A percentile compares a stretch with the other conserved stretches of the same genome.
phyloP scores from a whole-genome alignment of 2,113 vertebrate genomes.

The Colius striatus region DNA sequence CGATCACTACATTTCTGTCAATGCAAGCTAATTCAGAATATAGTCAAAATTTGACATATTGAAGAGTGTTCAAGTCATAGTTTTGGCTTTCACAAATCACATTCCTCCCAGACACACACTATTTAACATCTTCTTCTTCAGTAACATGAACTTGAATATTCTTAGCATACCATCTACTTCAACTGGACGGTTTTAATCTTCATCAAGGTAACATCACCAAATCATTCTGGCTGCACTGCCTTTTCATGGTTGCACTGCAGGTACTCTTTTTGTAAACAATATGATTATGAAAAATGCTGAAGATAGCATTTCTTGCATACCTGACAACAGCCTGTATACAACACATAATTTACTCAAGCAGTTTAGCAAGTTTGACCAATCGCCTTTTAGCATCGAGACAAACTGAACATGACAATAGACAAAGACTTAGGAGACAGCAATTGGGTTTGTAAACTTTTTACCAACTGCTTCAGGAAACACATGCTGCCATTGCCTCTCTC shows the following conservation, averaged over 20 bases:
- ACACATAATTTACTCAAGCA: not conserved
- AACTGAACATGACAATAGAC: not conserved
- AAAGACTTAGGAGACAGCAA: not conserved
- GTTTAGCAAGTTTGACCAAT: not conserved
- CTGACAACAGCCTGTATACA: not conserved
- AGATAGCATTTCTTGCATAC: not conserved
- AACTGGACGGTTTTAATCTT: not conserved
- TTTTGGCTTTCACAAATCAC: not conserved
- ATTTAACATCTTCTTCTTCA: not conserved
- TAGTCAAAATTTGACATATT: accelerated
- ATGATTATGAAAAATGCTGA: not conserved
- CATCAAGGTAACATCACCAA: not conserved
- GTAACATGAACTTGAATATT: not conserved
- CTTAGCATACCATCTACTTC: not conserved
- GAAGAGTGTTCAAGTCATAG: not conserved
- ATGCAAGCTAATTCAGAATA: accelerated
- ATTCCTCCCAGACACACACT: not conserved
- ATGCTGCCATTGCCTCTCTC: accelerated
- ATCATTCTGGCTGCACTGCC: not conserved
- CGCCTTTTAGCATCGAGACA: not conserved
- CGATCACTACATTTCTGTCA: not conserved
- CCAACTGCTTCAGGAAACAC: not conserved
- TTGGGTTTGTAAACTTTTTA: not conserved
- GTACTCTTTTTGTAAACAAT: not conserved
- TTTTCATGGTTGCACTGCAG: not conserved